phyloP scores from a whole-genome alignment of 2,113 vertebrate species.

The Galemys pyrenaicus region DNA sequence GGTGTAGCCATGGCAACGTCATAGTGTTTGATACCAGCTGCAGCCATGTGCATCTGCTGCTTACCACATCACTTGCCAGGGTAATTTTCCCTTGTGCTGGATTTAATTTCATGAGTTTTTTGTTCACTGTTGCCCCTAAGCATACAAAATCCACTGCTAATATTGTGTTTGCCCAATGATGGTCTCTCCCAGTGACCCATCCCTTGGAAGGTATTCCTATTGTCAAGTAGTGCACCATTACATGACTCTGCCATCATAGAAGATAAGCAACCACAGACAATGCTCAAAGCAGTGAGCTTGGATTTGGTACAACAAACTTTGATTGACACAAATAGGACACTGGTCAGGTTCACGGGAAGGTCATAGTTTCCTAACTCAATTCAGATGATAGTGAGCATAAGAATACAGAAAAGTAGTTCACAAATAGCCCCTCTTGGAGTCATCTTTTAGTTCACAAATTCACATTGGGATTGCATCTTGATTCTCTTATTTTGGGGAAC shows the following conservation, averaged over 20 bases:
- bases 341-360: background rate
- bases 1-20: background rate
- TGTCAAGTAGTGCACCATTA: background rate
- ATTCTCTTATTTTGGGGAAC: background rate
- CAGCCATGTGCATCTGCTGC: too few species aligned
- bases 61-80: background rate
- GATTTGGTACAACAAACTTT: background rate
- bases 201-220: background rate
- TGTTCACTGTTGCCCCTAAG: background rate
- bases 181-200: background rate
- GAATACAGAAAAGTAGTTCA: background rate
- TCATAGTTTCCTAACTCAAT: background rate
- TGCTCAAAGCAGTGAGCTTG: background rate
- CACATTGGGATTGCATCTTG: background rate
- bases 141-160: background rate
- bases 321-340: constrained; percentile 5
- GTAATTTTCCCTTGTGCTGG: background rate
- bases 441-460: constrained; percentile 5
- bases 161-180: background rate
- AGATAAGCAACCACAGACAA: background rate
- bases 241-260: background rate
- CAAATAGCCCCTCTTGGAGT: background rate
- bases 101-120: background rate
- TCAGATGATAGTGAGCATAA: background rate
- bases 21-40: too few species aligned